Evolutionary conservation across 2,113 vertebrate genomes (phyloP), one percentile per base, ranked within the genome.

Genomic region (Cyprinodon tularosa): DNA sequence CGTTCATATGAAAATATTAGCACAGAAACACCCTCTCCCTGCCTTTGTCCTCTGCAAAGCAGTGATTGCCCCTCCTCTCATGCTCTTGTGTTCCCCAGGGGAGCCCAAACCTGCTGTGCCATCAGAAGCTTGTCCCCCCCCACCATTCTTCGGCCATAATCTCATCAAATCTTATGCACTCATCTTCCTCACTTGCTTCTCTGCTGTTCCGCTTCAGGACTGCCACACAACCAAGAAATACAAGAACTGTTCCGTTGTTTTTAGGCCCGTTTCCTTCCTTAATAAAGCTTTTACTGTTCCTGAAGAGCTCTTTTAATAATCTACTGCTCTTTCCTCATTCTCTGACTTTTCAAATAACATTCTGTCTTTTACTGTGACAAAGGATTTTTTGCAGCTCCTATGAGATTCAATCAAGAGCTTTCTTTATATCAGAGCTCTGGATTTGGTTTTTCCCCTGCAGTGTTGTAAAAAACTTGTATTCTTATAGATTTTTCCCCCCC

Each of bases 81-180:
- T 89, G 80, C 84, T 85, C 84, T 80, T 8, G 71, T 80, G 78
- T 87, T 89, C 89, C 90, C 90, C 81, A 71, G 87, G 89, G 91
- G 87, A 89, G 83, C 59, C 85, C 81, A 90, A 93, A 94, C 91
- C 91, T 93, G 94, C 93, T 94, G 93, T 89, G 91, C 93, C 92
- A 94, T 93, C 92, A 94, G 87, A 94, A 93, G 84, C 91, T 79
- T 86, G 88, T 89, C 80, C 82, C 53, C 71, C 76, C 83, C 72
- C 82, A 76, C 76, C 84, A 44, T 80, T 61, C 78, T 85, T 68
- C 76, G 36, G 65, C 81, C 84, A 78, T 90, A 88, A 90, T 86
- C 87, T 87, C 84, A 88, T 90, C 87, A 90, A 81, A 92, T 90
- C 88, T 86, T 71, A 42, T 73, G 67, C 85, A 53, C 84, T 87